A percentile compares a stretch with the other conserved stretches of the same genome.
Evolutionary conservation across 2,888 invertebrate species (phyloP).

Genomic region (Lingula anatina): DNA sequence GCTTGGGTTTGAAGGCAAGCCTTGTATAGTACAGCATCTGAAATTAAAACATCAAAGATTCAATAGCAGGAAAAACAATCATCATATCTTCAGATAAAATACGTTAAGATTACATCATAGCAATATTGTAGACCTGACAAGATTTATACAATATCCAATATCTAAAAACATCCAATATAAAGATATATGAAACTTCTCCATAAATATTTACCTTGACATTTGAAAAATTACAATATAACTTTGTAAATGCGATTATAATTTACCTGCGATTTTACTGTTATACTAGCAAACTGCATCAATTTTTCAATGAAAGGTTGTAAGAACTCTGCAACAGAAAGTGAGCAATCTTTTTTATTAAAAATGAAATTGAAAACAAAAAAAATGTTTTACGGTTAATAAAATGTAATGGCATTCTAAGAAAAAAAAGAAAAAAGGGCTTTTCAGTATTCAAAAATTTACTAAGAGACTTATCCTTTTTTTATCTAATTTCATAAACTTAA

Average conservation of each 20-base stretch:
- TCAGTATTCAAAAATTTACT: not conserved
- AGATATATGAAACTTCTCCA: no score
- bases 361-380: no score
- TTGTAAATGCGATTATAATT: no score
- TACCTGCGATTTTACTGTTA: slow-evolving; percentile 76
- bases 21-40: slow-evolving; percentile 74
- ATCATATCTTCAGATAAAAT: no score
- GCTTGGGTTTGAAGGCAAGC: slow-evolving; percentile 68
- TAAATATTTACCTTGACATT: no score
- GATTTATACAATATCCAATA: no score
- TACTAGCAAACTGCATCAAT: slow-evolving; percentile 68
- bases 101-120: no score
- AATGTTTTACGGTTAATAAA: not conserved
- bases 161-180: no score
- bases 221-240: no score
- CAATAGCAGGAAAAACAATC: no score
- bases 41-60: not conserved
- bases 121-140: no score
- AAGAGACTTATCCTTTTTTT: not conserved
- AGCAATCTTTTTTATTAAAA: no score
- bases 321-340: slow-evolving; percentile 63
- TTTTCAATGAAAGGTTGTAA: slow-evolving; percentile 71
- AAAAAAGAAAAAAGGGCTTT: not conserved
- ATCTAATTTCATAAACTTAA: not conserved
- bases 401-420: not conserved